phyloP scores from a whole-genome alignment of 2,888 invertebrate genomes.

The Pachycephus smyrnensis region DNA sequence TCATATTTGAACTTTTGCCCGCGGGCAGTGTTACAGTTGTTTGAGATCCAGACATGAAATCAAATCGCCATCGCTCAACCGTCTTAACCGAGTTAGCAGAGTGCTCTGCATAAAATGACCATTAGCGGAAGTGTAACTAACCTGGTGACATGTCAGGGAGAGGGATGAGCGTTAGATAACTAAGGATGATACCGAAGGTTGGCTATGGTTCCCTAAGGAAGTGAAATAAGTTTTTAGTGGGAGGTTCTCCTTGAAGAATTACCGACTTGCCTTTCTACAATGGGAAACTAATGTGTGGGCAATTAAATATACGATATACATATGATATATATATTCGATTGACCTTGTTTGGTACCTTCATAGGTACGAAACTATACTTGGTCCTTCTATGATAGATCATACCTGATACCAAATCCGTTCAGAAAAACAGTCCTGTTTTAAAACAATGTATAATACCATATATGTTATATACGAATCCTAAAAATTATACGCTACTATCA shows the following conservation, averaged over 20 bases:
- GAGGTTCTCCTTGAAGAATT: not conserved
- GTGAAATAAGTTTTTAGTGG: not conserved
- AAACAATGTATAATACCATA: too few relatives aligned
- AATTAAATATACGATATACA: not conserved
- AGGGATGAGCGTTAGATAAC: conserved; percentile 26
- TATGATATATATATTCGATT: not conserved
- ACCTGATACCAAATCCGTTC: not conserved
- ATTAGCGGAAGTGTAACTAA: conserved; percentile 33
- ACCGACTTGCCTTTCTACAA: not conserved
- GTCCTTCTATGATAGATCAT: not conserved
- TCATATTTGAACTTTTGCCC: not conserved
- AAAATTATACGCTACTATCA: not conserved
- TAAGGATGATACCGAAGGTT: conserved; percentile 14
- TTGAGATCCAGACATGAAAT: conserved; percentile 4
- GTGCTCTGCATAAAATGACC: conserved; percentile 40
- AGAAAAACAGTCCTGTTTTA: not conserved
- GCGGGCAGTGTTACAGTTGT: not conserved
- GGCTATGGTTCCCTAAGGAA: not conserved
- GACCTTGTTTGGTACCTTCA: not conserved
- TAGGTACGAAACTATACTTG: not conserved
- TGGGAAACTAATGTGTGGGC: not conserved
- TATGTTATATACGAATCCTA: not conserved
- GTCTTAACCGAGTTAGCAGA: conserved; percentile 35
- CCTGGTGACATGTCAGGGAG: conserved; percentile 20
- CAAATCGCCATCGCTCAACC: conserved; percentile 34